phyloP scores from a whole-genome alignment of 1,140 invertebrate species.

The Apis laboriosa region DNA sequence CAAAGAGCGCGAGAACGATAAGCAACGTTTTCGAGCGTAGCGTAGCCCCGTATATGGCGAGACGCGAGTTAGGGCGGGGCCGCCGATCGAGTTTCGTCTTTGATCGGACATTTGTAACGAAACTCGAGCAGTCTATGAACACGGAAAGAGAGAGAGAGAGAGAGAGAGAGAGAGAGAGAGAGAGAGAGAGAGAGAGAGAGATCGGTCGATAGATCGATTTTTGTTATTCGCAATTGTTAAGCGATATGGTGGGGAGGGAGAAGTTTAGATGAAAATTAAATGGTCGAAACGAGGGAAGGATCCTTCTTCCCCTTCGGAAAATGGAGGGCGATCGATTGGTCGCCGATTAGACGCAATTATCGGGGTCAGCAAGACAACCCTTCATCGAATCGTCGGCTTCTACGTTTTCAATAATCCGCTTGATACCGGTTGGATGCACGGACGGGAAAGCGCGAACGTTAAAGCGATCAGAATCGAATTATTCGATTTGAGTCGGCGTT shows the following conservation, averaged over 20 bases:
- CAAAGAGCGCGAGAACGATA: too few relatives aligned
- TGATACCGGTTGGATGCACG: conserved; percentile 48
- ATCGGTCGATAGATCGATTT: conserved; percentile 14
- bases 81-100: too few relatives aligned
- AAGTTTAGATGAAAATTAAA: conserved; percentile 40
- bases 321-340: conserved; percentile 46
- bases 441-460: conserved; percentile 50
- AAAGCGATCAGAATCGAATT: conserved; percentile 66
- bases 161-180: neutral
- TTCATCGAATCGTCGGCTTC: conserved; percentile 36
- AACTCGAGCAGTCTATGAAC: neutral
- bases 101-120: neutral
- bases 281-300: conserved; percentile 23
- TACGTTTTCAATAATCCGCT: conserved; percentile 68
- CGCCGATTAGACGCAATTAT: conserved; percentile 60
- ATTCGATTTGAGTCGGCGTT: conserved; percentile 60
- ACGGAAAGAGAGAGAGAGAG: neutral
- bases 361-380: conserved; percentile 49
- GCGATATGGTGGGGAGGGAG: conserved; percentile 1
- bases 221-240: neutral
- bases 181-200: neutral
- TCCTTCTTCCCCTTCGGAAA: neutral
- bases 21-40: too few relatives aligned
- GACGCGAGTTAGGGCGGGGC: too few relatives aligned
- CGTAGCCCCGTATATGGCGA: neutral